phyloP scores from a whole-genome alignment of 1,140 invertebrate genomes.

The Drosophila kikkawai region DNA sequence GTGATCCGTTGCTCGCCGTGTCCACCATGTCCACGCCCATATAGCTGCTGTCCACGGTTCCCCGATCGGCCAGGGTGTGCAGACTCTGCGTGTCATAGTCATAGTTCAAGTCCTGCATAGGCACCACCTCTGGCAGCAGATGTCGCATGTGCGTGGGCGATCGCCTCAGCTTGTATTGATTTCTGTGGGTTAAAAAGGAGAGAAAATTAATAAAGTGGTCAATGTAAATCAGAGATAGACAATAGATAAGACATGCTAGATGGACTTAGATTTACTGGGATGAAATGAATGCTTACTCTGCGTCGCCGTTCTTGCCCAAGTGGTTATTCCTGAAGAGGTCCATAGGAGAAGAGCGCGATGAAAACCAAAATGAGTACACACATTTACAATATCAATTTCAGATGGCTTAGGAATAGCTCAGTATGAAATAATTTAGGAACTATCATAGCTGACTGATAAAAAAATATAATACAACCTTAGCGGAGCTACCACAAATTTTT shows the following conservation, averaged over 20 bases:
- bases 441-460: too few species aligned
- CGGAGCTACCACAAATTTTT: too few species aligned
- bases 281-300: constrained; percentile 40
- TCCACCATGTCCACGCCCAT: constrained; percentile 69
- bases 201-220: neutral
- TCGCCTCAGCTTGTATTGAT: constrained; percentile 89
- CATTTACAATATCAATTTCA: constrained; percentile 1
- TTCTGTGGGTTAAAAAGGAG: constrained; percentile 41
- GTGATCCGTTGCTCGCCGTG: constrained; percentile 54
- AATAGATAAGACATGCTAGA: constrained; percentile 1
- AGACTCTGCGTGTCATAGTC: constrained; percentile 81
- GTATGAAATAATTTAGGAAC: neutral
- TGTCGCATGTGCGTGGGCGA: constrained; percentile 91
- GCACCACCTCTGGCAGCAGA: constrained; percentile 88
- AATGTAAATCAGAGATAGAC: neutral
- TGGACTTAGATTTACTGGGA: neutral
- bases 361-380: constrained; percentile 25
- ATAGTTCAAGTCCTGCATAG: constrained; percentile 86
- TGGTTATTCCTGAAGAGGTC: constrained; percentile 27
- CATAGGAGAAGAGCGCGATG: neutral
- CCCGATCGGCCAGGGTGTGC: constrained; percentile 66
- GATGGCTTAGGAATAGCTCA: neutral
- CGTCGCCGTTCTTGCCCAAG: constrained; percentile 40
- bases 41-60: constrained; percentile 68
- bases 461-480: too few species aligned